Conservation (phyloP, 2,888 invertebrate genomes). For the Phorcus lineatus region DNA sequence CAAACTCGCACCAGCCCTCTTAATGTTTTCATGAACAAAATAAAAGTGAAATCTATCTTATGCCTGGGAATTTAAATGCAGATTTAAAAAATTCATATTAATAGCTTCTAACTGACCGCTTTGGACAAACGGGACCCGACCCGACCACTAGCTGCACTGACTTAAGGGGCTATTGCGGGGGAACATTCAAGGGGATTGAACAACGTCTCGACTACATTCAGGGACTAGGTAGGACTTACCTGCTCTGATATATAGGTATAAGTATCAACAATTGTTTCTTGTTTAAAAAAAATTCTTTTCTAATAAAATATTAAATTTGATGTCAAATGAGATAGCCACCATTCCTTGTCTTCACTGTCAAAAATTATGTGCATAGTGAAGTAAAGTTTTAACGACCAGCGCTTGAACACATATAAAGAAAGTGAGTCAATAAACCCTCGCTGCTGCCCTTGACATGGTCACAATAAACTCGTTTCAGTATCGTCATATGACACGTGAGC, state of each 20-base stretch:
- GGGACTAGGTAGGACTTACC: constrained; percentile 34
- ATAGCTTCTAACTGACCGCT: constrained; percentile 54
- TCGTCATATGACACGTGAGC: neutral
- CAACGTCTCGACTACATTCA: constrained; percentile 49
- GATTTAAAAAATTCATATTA: neutral
- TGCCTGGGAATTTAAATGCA: neutral
- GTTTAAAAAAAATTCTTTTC: no score
- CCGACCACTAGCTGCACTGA: constrained; percentile 37
- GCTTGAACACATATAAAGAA: no score
- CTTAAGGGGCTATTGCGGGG: constrained; percentile 50
- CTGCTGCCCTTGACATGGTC: neutral
- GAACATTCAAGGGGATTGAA: constrained; percentile 47
- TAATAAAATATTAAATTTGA: no score
- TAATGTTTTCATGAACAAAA: no score
- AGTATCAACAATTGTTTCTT: no score
- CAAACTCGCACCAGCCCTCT: no score
- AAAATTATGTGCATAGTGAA: no score
- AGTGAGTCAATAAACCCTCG: neutral
- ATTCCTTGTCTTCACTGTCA: no score
- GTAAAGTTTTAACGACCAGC: no score
- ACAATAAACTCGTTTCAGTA: no score
- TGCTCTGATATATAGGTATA: neutral
- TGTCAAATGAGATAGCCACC: no score
- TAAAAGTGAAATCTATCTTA: no score
- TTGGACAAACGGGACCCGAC: constrained; percentile 33